Base-by-base conservation (phyloP, 2,888 invertebrate genomes). In the Oligia latruncula region DNA sequence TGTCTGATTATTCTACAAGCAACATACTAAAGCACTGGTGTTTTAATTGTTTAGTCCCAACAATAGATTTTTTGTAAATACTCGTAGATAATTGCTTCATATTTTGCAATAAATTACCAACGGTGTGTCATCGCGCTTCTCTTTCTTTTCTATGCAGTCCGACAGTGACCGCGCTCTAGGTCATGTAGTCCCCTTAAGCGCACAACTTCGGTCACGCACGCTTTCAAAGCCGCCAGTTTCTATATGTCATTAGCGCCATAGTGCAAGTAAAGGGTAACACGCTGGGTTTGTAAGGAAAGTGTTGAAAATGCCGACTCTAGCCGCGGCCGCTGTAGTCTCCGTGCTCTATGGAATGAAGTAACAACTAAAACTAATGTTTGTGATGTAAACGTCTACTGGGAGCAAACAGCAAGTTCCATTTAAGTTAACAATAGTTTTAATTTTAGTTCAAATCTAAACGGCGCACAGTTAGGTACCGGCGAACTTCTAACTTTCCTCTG, bases 361-460 rank as follows among this genome's bases (percentile, higher is more conserved):
- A 77, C 75, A 76, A 70, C 72, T 71, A 71, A 75, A 83, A 74
- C 72, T 29, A 87, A 85, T 82, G 78, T 87, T 87, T 76, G 77
- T 62, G 67, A 68, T 66, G 58, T 71, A 70, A 76, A 80, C 78
- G 46, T 60, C 75, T 43, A 82, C 62, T 71, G 52, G 9, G 23
- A 79, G 62, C 78, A 77, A 89, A 80, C 80, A 70, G 20, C 60
- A 74, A 85, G 71, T 88, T 88, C 80, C 77, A 85, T 78, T 87
- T 62, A 85, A 80, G 66, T 85, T 83, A 40, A 83, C 71, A 78
- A 78, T 75, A 80, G 78, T 83, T 89, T 81, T 80, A 64, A 89
- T 75, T 87, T 78, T 71, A 78, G 74, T 87, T 77, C 71, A 65
- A 66, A 71, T 66, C 60, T 72, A 72, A 80, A 71, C 60, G 77